A percentile compares a stretch with the other conserved stretches of the same genome.
phyloP scores from a whole-genome alignment of 2,797 vertebrate genomes.

The Heteromormyrus szaboi region DNA sequence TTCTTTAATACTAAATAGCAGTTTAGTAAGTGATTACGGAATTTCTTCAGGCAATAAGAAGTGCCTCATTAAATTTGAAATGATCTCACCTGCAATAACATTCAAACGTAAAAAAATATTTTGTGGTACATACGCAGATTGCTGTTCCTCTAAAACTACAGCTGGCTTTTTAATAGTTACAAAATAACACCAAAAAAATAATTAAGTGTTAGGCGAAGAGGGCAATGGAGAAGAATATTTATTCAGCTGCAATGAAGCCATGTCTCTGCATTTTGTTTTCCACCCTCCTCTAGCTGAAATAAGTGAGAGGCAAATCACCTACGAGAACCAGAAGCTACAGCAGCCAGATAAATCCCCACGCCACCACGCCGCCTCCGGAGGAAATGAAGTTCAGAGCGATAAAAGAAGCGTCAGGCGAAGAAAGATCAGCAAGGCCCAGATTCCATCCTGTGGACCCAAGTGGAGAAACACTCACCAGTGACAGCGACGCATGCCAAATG shows the following conservation, averaged over 20 bases:
- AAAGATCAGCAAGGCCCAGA: background rate
- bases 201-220: background rate
- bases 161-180: background rate
- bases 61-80: background rate
- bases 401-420: background rate
- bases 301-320: background rate
- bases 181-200: background rate
- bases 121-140: background rate
- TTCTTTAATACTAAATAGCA: background rate
- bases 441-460: slow-evolving; percentile 1
- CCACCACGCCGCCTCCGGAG: background rate
- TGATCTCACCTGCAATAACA: slow-evolving; percentile 10
- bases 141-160: background rate
- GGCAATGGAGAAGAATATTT: background rate
- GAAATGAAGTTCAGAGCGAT: background rate
- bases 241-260: background rate
- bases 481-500: background rate
- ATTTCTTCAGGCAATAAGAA: background rate
- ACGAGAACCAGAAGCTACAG: background rate
- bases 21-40: background rate
- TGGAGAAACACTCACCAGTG: background rate
- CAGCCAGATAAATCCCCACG: background rate
- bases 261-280: background rate
- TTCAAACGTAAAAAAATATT: background rate
- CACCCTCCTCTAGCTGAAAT: background rate